Conservation (phyloP, 2,113 vertebrate genomes). For the Psilopsiagon aymara region DNA sequence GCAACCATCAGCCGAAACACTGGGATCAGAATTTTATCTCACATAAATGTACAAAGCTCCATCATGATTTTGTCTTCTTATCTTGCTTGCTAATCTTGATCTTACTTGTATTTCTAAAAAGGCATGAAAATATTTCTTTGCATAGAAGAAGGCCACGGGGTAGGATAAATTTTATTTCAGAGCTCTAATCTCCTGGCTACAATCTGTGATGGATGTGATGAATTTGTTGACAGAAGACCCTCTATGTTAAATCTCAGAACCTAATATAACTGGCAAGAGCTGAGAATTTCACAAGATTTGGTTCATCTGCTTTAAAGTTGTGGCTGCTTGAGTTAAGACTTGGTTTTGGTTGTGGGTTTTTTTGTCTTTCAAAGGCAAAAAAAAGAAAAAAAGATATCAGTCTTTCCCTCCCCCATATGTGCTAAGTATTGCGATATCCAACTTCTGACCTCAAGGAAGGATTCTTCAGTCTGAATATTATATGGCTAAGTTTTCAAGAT, state of each 20-base stretch:
- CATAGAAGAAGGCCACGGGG: not conserved
- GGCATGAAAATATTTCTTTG: not conserved
- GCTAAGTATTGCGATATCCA: not conserved
- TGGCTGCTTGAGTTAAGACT: not conserved
- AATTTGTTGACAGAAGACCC: conserved; percentile 35
- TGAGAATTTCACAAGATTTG: conserved; percentile 31
- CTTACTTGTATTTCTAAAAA: conserved; percentile 7
- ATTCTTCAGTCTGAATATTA: not conserved
- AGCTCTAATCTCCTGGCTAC: not conserved
- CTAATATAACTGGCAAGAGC: conserved; percentile 19
- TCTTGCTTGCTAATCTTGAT: not conserved
- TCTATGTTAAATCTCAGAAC: not conserved
- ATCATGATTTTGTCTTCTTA: not conserved
- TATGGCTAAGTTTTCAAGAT: not conserved
- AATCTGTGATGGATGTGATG: not conserved
- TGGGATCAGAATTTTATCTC: not conserved
- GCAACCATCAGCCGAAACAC: not conserved
- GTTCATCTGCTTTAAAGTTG: conserved; percentile 41
- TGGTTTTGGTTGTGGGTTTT: not conserved
- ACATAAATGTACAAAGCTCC: not conserved
- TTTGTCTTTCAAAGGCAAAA: not conserved
- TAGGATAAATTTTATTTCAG: not conserved
- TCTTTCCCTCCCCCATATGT: not conserved
- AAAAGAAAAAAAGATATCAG: not conserved
- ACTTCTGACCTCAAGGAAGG: not conserved